Percentiles rank a stretch among this genome's conserved stretches.
Evolutionary conservation across 2,888 invertebrate genomes (phyloP).

Genomic region (Callosobruchus maculatus): DNA sequence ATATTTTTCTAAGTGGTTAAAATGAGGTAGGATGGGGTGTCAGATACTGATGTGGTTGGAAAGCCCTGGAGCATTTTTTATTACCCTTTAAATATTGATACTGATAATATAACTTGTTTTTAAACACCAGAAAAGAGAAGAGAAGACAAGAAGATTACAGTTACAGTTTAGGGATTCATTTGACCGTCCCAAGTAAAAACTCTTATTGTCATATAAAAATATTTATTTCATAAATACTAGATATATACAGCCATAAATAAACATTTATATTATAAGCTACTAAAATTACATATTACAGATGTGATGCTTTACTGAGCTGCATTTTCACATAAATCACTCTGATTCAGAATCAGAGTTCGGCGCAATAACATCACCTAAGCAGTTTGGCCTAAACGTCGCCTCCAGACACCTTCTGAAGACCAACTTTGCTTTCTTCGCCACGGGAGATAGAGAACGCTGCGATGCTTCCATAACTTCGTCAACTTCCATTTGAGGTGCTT

Average conservation of each 20-base stretch:
- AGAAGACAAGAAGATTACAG: too few relatives aligned
- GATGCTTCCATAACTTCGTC: slow-evolving; percentile 44
- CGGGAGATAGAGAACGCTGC: slow-evolving; percentile 53
- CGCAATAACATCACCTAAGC: slow-evolving; percentile 16
- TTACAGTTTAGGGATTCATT: too few relatives aligned
- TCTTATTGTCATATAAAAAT: neutral
- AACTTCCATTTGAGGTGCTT: slow-evolving; percentile 7
- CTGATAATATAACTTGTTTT: too few relatives aligned
- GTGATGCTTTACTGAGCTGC: neutral
- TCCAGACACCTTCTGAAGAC: slow-evolving; percentile 74
- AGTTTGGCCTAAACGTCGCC: slow-evolving; percentile 49
- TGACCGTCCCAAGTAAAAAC: neutral
- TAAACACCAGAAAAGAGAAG: too few relatives aligned
- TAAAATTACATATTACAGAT: neutral
- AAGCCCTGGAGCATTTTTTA: too few relatives aligned
- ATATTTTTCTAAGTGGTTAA: too few relatives aligned
- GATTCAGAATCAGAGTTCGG: slow-evolving; percentile 54
- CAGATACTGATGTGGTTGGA: too few relatives aligned
- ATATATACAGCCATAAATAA: neutral
- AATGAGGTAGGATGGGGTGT: too few relatives aligned
- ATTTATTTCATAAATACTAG: neutral
- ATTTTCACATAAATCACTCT: slow-evolving; percentile 21
- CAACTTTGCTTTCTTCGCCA: slow-evolving; percentile 56
- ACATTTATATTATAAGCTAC: neutral
- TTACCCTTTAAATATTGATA: too few relatives aligned